Evolutionary conservation across 1,140 invertebrate genomes (phyloP), one percentile per base, ranked within the genome.

Genomic region (Cherax quadricarinatus): DNA sequence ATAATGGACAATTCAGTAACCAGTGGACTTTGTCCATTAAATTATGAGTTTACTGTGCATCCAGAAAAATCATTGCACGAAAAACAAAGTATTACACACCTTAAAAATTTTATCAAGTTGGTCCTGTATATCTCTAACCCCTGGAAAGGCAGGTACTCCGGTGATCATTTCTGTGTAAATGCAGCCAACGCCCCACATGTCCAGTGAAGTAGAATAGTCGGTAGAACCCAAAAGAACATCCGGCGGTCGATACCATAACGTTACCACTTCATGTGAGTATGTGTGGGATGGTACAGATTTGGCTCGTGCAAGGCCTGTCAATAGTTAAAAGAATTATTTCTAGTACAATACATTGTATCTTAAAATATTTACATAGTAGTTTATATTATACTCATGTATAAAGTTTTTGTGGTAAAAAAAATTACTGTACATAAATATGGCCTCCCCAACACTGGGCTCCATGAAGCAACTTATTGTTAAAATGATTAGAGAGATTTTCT

Each of bases 121-220:
- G 96, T 99, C 98, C 95, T 97, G 97, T 48, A 98, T 98, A 95
- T 99, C 98, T 94, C 98, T 96, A 94, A 99, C 98, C 88, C 98
- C 98, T 84, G 98, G 98, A 95, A 99, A 99, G 93, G 98, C 98
- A 70, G 98, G 98, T 94, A 98, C 96, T n/a, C 98, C 98, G 91
- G 98, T 98, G 92, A 99, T 96, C 98, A 99, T 99, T 95, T 99
- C 99, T 75, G 99, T 97, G 95, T 99, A 99, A 95, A 99, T 99
- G 95, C 98, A 99, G 49, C 99, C 99, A 82, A 99, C 98, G 88
- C 98, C 98, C 98, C 99, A 99, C 97, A 99, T 99, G 95, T 99
- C 96, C 80, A 96, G 94, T 49, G 96, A 96, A 87, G 98, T 99
- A 41, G 98, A 98, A 95, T 99, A 99, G 94, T 99, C 97, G 6